phyloP scores from a whole-genome alignment of 1,140 invertebrate genomes.

The Ostrea edulis region DNA sequence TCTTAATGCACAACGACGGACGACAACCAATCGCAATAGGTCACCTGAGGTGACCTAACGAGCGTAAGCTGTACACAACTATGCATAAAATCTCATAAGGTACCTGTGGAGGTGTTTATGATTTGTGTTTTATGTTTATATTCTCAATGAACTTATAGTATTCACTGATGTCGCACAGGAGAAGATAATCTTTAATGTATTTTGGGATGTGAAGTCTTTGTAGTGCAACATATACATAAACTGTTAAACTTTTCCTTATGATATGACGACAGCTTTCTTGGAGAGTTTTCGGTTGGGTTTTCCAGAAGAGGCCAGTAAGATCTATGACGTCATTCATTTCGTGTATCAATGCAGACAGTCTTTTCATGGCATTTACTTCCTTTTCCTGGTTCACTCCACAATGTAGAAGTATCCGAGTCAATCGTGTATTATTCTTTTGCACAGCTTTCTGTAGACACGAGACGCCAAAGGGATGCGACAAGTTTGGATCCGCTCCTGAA shows the following conservation, averaged over 20 bases:
- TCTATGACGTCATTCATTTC: background rate
- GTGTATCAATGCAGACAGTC: background rate
- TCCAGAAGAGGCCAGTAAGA: background rate
- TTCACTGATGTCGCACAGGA: background rate
- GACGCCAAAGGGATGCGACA: conserved; percentile 55
- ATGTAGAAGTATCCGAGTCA: conserved; percentile 44
- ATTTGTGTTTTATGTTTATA: background rate
- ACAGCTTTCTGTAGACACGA: conserved; percentile 55
- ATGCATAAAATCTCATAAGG: too few relatives aligned
- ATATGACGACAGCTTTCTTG: background rate
- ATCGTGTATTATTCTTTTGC: conserved; percentile 35
- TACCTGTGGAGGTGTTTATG: background rate
- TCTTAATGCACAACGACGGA: too few relatives aligned
- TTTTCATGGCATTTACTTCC: conserved; percentile 30
- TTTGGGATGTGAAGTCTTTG: background rate
- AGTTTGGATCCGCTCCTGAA: conserved; percentile 78
- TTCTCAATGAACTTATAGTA: background rate
- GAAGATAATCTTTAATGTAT: background rate
- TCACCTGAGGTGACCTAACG: too few relatives aligned
- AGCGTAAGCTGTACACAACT: too few relatives aligned
- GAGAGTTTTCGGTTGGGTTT: background rate
- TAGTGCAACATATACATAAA: background rate
- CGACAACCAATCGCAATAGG: too few relatives aligned
- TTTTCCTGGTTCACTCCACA: conserved; percentile 54
- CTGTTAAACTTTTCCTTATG: background rate